phyloP scores from a whole-genome alignment of 2,113 vertebrate species.

The Anguilla rostrata region DNA sequence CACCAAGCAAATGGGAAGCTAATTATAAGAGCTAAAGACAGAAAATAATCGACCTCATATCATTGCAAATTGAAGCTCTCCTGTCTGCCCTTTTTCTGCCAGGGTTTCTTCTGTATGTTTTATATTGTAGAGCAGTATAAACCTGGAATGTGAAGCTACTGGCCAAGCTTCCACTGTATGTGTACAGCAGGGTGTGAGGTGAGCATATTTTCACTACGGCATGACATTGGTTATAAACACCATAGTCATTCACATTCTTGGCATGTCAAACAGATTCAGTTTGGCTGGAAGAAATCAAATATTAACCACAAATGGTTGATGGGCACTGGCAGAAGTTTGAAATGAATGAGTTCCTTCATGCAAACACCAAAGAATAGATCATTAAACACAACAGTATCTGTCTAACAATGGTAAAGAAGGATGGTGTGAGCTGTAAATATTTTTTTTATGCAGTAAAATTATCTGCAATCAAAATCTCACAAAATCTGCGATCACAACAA shows the following conservation, averaged over 20 bases:
- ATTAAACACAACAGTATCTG: not conserved
- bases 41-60: constrained; percentile 1
- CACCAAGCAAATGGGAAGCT: not conserved
- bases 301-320: not conserved
- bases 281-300: not conserved
- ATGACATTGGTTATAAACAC: too few relatives aligned
- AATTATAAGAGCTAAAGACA: constrained; percentile 19
- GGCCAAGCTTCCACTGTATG: too few relatives aligned
- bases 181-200: too few relatives aligned
- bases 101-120: too few relatives aligned
- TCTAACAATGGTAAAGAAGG: not conserved
- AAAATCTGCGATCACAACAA: not conserved
- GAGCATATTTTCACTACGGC: too few relatives aligned
- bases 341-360: not conserved
- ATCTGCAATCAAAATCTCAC: not conserved
- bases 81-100: not conserved
- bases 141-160: too few relatives aligned
- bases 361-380: too few relatives aligned
- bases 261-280: not conserved
- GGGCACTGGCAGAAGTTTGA: not conserved
- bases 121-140: too few relatives aligned
- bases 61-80: constrained; percentile 37
- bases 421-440: too few relatives aligned
- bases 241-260: too few relatives aligned
- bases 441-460: too few relatives aligned